Evolutionary conservation across 1,140 invertebrate species (phyloP), one percentile per base, ranked within the genome.

Genomic region (Aphaenogaster floridana): DNA sequence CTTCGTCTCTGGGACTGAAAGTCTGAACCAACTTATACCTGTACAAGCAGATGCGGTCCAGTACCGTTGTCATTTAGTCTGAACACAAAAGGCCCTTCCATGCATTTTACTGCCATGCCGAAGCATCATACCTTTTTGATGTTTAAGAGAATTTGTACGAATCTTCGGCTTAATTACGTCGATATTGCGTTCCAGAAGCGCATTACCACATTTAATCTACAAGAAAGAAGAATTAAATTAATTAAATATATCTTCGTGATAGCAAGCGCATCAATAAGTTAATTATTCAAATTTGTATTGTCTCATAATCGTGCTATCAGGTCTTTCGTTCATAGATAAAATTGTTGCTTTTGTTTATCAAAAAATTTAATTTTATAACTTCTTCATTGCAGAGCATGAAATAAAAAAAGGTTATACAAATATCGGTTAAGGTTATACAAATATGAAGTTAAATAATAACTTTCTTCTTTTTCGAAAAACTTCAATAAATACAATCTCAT

Each of bases 51-150:
- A 94, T 97, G 97, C 17, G 97, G 97, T 91, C 97, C 97, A 66
- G 95, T 95, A 21, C 97, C 97, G 92, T 97, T 97, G 91, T 98
- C 97, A 92, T 98, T 98, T 52, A 98, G 93, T 71, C 97, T 96
- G 93, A 97, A 98, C 88, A 97, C 95, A 92, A 98, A 97, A 48
- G 97, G 97, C 68, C 97, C 97, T 88, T 97, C 96, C 87, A 91
- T 76, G 76, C 74, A 93, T 84, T 91, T 92, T 86, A 93, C 91
- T 78, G 89, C 90, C 92, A 93, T 93, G 50, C 64, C 86, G 87
- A 66, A 69, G 34, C 86, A 92, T 86, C 52, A 48, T 91, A 89
- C 21, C 42, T 42, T 39, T 52, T 61, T 28, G 48, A 64, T 86
- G 0, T 54, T 34, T 34, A 28, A 71, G n/a, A 36, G 15, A 50